Percentiles rank a stretch among this genome's conserved stretches.
phyloP scores from a whole-genome alignment of 2,797 vertebrate genomes.

The Amblyraja radiata region DNA sequence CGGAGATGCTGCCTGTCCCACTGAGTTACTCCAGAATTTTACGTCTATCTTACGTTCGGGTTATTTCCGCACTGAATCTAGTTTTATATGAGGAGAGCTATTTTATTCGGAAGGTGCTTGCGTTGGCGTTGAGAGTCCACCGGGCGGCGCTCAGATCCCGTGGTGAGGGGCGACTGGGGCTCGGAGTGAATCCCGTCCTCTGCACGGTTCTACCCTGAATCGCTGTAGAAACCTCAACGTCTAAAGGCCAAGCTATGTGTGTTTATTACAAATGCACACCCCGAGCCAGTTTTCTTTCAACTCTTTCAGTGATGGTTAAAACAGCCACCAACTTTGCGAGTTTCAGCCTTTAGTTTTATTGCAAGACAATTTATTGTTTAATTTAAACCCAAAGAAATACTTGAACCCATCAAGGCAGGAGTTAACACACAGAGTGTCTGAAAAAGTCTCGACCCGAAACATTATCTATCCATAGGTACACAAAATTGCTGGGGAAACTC shows the following conservation, averaged over 20 bases:
- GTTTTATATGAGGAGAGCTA: not conserved
- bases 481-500: too few species aligned
- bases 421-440: too few species aligned
- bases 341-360: not conserved
- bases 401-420: not conserved
- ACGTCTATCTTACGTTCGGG: too few species aligned
- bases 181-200: not conserved
- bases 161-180: not conserved
- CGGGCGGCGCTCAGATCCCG: not conserved
- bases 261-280: not conserved
- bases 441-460: too few species aligned
- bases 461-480: too few species aligned
- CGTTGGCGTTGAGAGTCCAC: not conserved
- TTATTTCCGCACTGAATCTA: too few species aligned
- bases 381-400: not conserved
- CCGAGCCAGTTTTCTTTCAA: not conserved
- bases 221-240: too few species aligned
- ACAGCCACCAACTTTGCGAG: not conserved
- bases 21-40: too few species aligned
- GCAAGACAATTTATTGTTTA: not conserved
- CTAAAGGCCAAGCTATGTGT: not conserved
- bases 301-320: not conserved
- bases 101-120: not conserved
- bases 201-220: not conserved
- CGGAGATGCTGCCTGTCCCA: too few species aligned